Percentiles rank a stretch among this genome's conserved stretches.
Evolutionary conservation across 2,113 vertebrate genomes (phyloP).

Genomic region (Micronycteris hirsuta): DNA sequence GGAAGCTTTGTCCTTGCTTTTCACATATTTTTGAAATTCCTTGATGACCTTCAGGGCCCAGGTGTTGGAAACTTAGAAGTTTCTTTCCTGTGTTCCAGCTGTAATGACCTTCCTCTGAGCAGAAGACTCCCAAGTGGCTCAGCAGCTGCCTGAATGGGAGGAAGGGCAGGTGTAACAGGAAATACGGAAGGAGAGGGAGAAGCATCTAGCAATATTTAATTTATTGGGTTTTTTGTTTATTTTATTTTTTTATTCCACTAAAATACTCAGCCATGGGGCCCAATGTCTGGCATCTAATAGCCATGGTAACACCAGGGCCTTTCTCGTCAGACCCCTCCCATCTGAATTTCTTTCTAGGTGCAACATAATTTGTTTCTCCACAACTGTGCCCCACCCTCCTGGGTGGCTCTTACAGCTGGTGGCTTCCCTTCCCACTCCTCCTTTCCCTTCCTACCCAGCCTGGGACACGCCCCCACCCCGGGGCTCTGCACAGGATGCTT

Average conservation of each 20-base stretch:
- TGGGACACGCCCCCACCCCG: accelerated
- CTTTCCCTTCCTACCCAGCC: neutral
- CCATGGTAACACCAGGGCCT: accelerated
- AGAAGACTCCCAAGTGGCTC: neutral
- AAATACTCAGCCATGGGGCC: neutral
- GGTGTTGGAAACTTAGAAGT: neutral
- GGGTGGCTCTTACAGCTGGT: neutral
- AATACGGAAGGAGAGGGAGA: neutral
- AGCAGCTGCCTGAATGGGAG: neutral
- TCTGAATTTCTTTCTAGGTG: neutral
- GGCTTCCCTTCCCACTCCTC: no score
- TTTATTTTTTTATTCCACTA: no score
- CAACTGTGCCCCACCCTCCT: neutral
- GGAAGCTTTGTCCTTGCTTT: neutral
- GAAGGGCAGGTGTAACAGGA: neutral
- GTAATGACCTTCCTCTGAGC: neutral
- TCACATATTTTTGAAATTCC: neutral
- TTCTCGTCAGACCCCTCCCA: neutral
- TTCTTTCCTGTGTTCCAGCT: neutral
- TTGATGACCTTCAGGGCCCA: neutral
- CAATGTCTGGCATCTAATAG: neutral
- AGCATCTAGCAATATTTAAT: neutral
- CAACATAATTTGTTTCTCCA: neutral
- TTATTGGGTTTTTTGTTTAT: no score
- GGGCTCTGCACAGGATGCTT: neutral